A percentile compares a stretch with the other conserved stretches of the same genome.
Conservation (phyloP, 1,140 invertebrate genomes). For the Brachionus rotundiformis region DNA sequence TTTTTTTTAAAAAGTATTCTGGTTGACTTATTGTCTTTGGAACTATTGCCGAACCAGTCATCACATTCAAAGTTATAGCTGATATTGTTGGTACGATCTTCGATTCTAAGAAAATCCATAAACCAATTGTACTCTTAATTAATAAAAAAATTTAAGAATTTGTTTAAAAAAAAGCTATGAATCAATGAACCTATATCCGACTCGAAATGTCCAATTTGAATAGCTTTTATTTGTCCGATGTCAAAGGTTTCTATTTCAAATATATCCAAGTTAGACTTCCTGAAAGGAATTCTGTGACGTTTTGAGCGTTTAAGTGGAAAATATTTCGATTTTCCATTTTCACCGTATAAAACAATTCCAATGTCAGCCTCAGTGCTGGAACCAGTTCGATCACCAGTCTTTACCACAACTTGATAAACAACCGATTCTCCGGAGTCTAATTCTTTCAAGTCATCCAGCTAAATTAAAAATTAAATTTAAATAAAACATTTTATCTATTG, state of each 20-base stretch:
- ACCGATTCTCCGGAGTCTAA: not conserved
- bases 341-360: conserved; percentile 25
- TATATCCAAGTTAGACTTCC: not conserved
- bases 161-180: not conserved
- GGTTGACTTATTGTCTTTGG: not conserved
- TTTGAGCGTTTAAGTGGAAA: not conserved
- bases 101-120: conserved; percentile 46
- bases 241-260: conserved; percentile 50
- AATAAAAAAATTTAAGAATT: not conserved
- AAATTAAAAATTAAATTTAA: not conserved
- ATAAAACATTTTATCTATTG: too few relatives aligned
- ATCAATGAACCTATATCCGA: not conserved
- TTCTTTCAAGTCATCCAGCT: not conserved
- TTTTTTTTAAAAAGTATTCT: conserved; percentile 42
- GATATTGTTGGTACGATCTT: conserved; percentile 40
- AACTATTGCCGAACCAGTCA: conserved; percentile 12
- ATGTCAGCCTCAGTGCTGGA: conserved; percentile 47
- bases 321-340: conserved; percentile 8
- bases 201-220: conserved; percentile 49
- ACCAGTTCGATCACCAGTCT: conserved; percentile 43
- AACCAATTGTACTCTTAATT: conserved; percentile 51
- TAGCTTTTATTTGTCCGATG: conserved; percentile 13
- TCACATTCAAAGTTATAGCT: conserved; percentile 43
- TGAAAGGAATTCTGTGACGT: conserved; percentile 10
- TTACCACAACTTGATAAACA: conserved; percentile 17